These are phyloP conservation scores for Dilophus febrilis DNA, from an alignment of 2,888 invertebrate genomes.

Conservation along the genomic window DNA sequence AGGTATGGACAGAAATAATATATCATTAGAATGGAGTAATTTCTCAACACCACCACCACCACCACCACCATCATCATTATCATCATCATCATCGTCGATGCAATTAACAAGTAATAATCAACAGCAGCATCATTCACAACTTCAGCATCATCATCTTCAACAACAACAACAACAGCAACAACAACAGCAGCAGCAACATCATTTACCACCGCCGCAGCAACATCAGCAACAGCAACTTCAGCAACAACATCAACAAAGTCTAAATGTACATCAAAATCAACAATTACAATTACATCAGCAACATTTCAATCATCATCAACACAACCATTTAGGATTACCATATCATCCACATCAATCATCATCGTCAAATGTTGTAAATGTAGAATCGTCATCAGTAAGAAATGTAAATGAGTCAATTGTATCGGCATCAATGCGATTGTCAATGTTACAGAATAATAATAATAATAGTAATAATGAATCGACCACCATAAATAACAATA, in stretches of 20 bases:
- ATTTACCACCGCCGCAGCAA: conserved; percentile 1
- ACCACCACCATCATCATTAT: conserved; percentile 1
- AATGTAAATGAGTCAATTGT: no score
- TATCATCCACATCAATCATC: no score
- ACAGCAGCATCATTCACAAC: conserved; percentile 6
- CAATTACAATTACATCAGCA: neutral
- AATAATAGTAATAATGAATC: no score
- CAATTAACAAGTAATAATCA: neutral
- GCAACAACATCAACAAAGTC: no score
- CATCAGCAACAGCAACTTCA: neutral
- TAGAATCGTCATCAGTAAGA: neutral
- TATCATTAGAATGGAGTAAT: conserved; percentile 27
- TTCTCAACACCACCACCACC: conserved; percentile 19
- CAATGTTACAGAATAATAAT: neutral
- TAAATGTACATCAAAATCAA: neutral
- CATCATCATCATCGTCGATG: neutral
- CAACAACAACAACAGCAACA: conserved; percentile 12
- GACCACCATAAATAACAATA: conserved; percentile 6
- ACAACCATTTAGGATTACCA: no score
- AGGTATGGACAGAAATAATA: conserved; percentile 23
- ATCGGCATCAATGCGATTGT: neutral
- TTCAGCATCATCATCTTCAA: conserved; percentile 8
- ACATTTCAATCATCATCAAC: neutral
- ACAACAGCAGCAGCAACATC: conserved; percentile 8
- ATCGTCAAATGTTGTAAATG: neutral